phyloP scores from a whole-genome alignment of 30 jellyfish, hydroid and myxozoan species.

The Hydra vulgaris region DNA sequence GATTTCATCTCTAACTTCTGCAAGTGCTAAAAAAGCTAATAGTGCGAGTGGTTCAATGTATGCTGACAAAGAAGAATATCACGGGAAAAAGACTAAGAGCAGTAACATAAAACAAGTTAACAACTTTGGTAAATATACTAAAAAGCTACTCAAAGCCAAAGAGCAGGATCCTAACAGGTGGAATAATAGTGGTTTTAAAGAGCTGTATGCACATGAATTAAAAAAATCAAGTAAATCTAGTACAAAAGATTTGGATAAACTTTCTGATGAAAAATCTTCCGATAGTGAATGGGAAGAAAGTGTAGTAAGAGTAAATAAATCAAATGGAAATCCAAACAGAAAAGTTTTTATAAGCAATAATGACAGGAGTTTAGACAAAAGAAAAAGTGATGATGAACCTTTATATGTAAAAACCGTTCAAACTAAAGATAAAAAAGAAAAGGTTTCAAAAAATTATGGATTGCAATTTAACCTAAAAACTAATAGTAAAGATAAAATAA shows the following conservation, averaged over 20 bases:
- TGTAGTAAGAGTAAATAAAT: neutral
- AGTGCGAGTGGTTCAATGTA: constrained; percentile 19
- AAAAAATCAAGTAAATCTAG: neutral
- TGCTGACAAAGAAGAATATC: constrained; percentile 11
- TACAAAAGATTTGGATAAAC: neutral
- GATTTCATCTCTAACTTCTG: neutral
- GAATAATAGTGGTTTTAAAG: constrained; percentile 20
- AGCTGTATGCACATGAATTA: constrained; percentile 12
- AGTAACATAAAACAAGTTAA: neutral
- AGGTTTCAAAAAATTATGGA: neutral
- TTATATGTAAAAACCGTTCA: neutral
- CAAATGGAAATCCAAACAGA: neutral
- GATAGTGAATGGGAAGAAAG: constrained; percentile 6
- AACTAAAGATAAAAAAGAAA: neutral
- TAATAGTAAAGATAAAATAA: too few relatives aligned
- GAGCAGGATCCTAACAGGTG: constrained; percentile 20
- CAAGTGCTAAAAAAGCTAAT: neutral
- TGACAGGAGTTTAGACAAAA: neutral
- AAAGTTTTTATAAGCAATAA: neutral
- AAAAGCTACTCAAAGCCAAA: constrained; percentile 8
- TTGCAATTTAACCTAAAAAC: neutral
- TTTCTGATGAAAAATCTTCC: neutral
- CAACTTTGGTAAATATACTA: constrained; percentile 15
- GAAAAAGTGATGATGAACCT: neutral
- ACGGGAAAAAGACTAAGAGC: neutral